These are phyloP conservation scores for Diabrotica virgifera DNA, from an alignment of 1,140 invertebrate species.

Conservation along the genomic window DNA sequence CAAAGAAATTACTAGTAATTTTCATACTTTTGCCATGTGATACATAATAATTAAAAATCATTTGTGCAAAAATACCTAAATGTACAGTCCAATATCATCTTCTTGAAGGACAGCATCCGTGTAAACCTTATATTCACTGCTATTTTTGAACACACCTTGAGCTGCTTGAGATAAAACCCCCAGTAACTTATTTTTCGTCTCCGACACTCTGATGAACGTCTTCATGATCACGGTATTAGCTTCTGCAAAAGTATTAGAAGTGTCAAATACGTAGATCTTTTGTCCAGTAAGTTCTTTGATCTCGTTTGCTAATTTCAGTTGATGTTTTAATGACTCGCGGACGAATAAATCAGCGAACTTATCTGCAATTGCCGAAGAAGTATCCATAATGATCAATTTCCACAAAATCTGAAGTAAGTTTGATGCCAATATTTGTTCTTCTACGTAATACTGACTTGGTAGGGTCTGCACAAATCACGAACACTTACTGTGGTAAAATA, in stretches of 20 bases:
- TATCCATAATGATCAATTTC: too few species aligned
- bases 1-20: too few species aligned
- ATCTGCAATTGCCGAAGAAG: not conserved
- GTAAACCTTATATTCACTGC: not conserved
- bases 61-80: not conserved
- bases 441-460: too few species aligned
- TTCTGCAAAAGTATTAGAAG: not conserved
- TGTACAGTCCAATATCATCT: not conserved
- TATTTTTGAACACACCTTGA: not conserved
- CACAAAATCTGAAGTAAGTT: too few species aligned
- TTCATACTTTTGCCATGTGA: too few species aligned
- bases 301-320: not conserved
- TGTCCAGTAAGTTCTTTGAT: not conserved
- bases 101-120: not conserved
- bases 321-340: not conserved
- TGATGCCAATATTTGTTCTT: too few species aligned
- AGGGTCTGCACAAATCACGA: too few species aligned
- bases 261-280: not conserved
- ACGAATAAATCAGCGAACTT: not conserved
- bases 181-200: not conserved
- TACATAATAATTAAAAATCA: too few species aligned
- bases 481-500: too few species aligned
- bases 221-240: not conserved
- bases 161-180: not conserved
- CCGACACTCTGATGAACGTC: not conserved